Base-by-base conservation (phyloP, 2,888 invertebrate species). In the Bombylius major region DNA sequence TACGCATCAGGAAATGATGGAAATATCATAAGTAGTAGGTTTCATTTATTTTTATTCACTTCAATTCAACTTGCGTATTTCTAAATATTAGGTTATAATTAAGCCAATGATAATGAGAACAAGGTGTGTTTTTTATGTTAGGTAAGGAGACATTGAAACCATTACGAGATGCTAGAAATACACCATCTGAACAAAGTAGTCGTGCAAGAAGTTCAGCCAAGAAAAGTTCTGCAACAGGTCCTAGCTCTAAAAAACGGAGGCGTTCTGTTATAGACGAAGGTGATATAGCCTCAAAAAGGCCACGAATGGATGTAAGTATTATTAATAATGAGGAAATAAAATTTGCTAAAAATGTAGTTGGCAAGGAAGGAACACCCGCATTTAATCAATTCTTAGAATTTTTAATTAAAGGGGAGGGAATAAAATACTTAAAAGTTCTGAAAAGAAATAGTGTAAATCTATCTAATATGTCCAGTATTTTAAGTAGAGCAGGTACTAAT, bases 351-450 rank as follows among this genome's bases (percentile, higher is more conserved):
- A 67, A 64, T 65, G 62, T 68, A 33, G 64, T 61, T 58, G 67
- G 69, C 63, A 66, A 54, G 65, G 63, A 68, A 56, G 67, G 65
- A 56, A 67, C 60, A 65, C 63, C 66, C 60, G 55, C 54, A 63
- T 69, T 66, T 66, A 57, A 66, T 65, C 62, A 65, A 60, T 68
- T 69, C 62, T 66, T 68, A 63, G 59, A 58, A 64, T 66, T 66
- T 66, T 66, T 68, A 65, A 65, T 64, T 63, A 13, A 56, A 14
- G 51, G 39, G 51, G 45, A 45, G n/a, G 11, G 14, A 14, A 56
- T 44, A 45, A 14, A 45, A 44, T 49, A 50, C 45, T 39, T 57
- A 47, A 50, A 46, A 45, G 34, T 31, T 56, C 39, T 53, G 14
- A 31, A 53, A 50, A 32, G 33, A 46, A 34, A 53, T 36, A 46